phyloP scores from a whole-genome alignment of 2,888 invertebrate species.

The Eucriotettix oculatus region DNA sequence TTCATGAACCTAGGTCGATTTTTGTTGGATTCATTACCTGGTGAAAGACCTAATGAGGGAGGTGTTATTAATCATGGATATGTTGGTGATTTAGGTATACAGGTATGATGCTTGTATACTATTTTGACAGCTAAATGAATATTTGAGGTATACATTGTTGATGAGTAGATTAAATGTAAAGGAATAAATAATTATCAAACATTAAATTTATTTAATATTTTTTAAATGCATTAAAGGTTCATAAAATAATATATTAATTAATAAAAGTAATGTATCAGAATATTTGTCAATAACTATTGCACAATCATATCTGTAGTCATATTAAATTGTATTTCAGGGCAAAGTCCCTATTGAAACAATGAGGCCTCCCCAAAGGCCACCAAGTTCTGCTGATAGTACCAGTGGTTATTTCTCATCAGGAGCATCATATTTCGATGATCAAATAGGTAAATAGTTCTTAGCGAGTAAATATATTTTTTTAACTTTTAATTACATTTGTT shows the following conservation, averaged over 20 bases:
- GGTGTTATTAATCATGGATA: constrained; percentile 58
- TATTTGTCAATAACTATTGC: no score
- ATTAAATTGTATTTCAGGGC: no score
- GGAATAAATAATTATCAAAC: no score
- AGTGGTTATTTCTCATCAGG: constrained; percentile 40
- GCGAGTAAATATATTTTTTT: background rate
- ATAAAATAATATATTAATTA: no score
- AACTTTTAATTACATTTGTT: no score
- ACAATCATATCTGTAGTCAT: no score
- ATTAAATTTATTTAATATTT: no score
- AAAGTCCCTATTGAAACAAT: background rate
- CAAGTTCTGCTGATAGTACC: constrained; percentile 37
- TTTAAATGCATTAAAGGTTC: no score
- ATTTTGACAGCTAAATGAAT: no score
- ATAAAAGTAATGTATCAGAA: no score
- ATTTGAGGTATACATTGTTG: no score
- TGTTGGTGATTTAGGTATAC: constrained; percentile 35
- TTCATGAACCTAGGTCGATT: constrained; percentile 38
- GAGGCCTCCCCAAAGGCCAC: constrained; percentile 20
- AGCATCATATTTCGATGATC: constrained; percentile 27
- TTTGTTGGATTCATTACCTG: constrained; percentile 42
- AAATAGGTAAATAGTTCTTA: constrained; percentile 22
- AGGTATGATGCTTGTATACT: constrained; percentile 13
- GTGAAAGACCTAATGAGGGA: constrained; percentile 41
- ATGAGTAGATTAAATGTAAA: no score